Conservation (phyloP, 2,113 vertebrate species). For the Hemiscyllium ocellatum region DNA sequence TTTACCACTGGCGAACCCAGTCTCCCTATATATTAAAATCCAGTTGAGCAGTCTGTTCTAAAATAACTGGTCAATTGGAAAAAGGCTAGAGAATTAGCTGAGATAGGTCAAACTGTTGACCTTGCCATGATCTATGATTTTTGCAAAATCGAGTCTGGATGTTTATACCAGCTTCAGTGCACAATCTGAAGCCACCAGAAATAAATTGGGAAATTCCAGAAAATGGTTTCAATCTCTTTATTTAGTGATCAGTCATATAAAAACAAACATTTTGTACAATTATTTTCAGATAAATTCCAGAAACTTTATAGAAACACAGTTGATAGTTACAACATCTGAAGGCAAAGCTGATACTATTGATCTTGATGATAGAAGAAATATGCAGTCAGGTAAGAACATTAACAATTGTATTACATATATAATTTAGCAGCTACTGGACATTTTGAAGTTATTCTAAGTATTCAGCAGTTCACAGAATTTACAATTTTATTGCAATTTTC, state of each 20-base stretch:
- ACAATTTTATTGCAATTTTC: constrained; percentile 43
- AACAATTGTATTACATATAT: constrained; percentile 35
- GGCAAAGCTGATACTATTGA: constrained; percentile 33
- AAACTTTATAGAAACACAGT: constrained; percentile 65
- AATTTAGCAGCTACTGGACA: constrained; percentile 46
- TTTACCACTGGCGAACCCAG: too few relatives aligned
- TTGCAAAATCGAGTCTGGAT: background rate
- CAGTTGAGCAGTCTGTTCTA: background rate
- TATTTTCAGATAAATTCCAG: constrained; percentile 67
- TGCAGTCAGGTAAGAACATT: constrained; percentile 51
- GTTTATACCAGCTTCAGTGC: background rate
- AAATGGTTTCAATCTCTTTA: background rate
- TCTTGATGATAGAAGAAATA: constrained; percentile 37
- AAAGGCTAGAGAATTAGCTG: background rate
- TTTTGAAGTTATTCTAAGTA: constrained; percentile 45
- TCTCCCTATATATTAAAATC: background rate
- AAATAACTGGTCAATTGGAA: too few relatives aligned
- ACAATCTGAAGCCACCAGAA: background rate
- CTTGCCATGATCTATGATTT: background rate
- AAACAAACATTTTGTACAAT: background rate
- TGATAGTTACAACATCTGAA: constrained; percentile 43
- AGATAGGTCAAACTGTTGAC: background rate
- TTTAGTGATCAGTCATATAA: background rate
- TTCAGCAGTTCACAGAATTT: constrained; percentile 43
- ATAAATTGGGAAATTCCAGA: background rate